Evolutionary conservation across 1,140 invertebrate genomes (phyloP), one percentile per base, ranked within the genome.

Genomic region (Penaeus vannamei): DNA sequence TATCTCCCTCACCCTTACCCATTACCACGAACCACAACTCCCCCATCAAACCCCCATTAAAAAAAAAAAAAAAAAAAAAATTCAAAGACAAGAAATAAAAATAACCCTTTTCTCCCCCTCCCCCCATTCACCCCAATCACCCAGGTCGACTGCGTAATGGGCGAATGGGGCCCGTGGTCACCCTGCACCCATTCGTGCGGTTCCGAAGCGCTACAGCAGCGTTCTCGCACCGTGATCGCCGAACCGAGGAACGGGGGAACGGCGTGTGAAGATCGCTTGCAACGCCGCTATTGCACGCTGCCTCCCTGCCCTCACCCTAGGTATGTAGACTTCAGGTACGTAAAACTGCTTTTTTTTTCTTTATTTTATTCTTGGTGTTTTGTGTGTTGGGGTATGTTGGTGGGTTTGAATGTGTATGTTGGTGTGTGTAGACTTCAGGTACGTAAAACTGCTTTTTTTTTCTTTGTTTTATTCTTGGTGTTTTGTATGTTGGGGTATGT

Each of bases 171-270:
- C 1, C 89, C 91, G 23, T 91, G 91, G 91, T 91, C 91, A 4
- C 91, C 91, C 3, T 91, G 91, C 84, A 91, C 91, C 2, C 89
- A 89, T 42, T 90, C 91, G n/a, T 91, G 91, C 46, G 91, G 91
- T 0, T 86, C 90, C 32, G 89, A 90, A 66, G 86, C 91, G 7
- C 80, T 91, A 20, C 91, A 91, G 80, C 91, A 91, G 72, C 76
- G 91, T 36, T 90, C 89, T 8, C 69, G 91, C 2, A 85, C 83
- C 23, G 66, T 90, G 12, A 81, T 91, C 10, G 82, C 77, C 19
- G 80, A 76, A 17, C 42, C 91, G 12, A 61, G 87, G 29, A 84
- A 87, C 32, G 83, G 82, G 0, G 91, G 91, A 1, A 85, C 23
- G 5, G 8, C 26, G 1, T 91, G 91, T 84, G 91, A 89, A 3